These are phyloP conservation scores for Procambarus virginalis DNA, from an alignment of 1,140 invertebrate genomes.

Conservation along the genomic window DNA sequence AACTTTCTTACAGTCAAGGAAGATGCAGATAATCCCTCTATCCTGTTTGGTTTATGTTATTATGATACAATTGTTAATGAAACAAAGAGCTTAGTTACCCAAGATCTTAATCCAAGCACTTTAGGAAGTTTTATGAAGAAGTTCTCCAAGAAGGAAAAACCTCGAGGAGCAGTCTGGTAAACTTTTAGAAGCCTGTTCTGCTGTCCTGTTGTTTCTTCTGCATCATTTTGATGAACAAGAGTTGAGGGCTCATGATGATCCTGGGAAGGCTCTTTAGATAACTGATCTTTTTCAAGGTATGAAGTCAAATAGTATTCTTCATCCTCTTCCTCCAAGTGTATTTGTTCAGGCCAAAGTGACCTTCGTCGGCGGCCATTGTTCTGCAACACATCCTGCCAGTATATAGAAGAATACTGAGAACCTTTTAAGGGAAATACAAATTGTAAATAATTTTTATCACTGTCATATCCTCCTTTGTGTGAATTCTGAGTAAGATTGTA, in stretches of 20 bases:
- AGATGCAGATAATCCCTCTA: no score
- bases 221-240: not conserved
- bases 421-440: not conserved
- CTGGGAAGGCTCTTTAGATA: not conserved
- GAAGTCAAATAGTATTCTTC: conserved; percentile 36
- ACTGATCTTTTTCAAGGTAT: conserved; percentile 21
- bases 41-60: no score
- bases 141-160: conserved; percentile 42
- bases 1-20: no score
- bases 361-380: conserved; percentile 48
- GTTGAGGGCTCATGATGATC: not conserved
- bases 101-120: conserved; percentile 9
- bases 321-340: not conserved
- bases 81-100: not conserved
- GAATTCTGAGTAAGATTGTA: no score
- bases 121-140: conserved; percentile 47
- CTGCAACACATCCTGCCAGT: conserved; percentile 41
- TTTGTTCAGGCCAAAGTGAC: not conserved
- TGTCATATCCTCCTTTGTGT: no score
- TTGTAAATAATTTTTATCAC: not conserved
- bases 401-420: not conserved
- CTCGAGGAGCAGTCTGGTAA: not conserved
- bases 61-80: no score
- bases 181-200: not conserved
- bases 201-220: not conserved